These are phyloP conservation scores for Mythimna impura DNA, from an alignment of 2,888 invertebrate genomes.

Conservation along the genomic window DNA sequence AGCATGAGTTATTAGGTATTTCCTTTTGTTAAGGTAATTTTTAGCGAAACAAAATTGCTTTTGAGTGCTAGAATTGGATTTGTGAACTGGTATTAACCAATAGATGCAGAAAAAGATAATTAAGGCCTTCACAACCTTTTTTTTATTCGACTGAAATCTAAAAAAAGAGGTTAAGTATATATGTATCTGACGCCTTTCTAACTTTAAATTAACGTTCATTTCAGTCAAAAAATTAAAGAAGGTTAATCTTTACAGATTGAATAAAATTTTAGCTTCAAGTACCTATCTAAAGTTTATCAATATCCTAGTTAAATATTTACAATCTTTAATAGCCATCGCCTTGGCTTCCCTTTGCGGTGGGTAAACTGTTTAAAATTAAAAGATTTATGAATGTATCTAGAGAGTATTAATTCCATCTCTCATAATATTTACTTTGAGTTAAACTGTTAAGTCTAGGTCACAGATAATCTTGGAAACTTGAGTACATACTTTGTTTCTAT, in stretches of 20 bases:
- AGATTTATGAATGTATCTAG: constrained; percentile 34
- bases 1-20: constrained; percentile 21
- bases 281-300: constrained; percentile 23
- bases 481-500: constrained; percentile 20
- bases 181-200: constrained; percentile 5
- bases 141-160: background rate
- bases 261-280: constrained; percentile 2
- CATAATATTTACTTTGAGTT: constrained; percentile 31
- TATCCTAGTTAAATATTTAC: constrained; percentile 38
- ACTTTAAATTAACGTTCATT: background rate
- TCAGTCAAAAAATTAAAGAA: background rate
- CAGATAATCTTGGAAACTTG: constrained; percentile 32
- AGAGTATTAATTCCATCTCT: constrained; percentile 24
- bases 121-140: background rate
- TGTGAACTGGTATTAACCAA: constrained; percentile 15
- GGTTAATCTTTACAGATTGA: background rate
- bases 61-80: constrained; percentile 1
- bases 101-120: constrained; percentile 10
- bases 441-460: constrained; percentile 19
- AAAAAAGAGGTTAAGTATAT: background rate
- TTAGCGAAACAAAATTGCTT: constrained; percentile 12
- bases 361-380: constrained; percentile 34
- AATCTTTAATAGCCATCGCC: constrained; percentile 9
- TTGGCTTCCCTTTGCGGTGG: constrained; percentile 9
- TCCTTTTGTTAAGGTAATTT: constrained; percentile 36